A percentile compares a stretch with the other conserved stretches of the same genome.
phyloP scores from a whole-genome alignment of 2,797 vertebrate genomes.

The Fratercula arctica region DNA sequence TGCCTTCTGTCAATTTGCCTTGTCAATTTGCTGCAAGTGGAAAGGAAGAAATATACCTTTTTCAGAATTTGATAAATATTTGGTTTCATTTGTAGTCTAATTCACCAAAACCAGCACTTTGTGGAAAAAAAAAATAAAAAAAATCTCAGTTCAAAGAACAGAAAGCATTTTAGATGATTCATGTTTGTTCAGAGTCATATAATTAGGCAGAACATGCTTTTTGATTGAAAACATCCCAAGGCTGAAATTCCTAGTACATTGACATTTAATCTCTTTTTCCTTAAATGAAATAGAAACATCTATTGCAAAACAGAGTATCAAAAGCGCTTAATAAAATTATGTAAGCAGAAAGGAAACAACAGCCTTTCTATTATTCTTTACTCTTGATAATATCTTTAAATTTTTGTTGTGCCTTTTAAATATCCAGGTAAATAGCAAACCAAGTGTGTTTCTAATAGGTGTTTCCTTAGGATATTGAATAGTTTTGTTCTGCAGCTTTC shows the following conservation, averaged over 20 bases:
- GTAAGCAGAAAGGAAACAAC: neutral
- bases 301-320: neutral
- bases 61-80: neutral
- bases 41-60: neutral
- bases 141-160: slow-evolving; percentile 16
- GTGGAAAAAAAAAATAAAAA: neutral
- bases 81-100: neutral
- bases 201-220: slow-evolving; percentile 30
- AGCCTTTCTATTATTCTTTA: neutral
- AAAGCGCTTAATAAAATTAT: neutral
- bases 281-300: slow-evolving; percentile 21
- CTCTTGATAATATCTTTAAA: neutral
- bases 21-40: neutral
- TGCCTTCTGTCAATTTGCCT: neutral
- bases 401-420: slow-evolving; percentile 4
- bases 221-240: slow-evolving; percentile 43
- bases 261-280: neutral
- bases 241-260: neutral
- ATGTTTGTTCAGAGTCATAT: slow-evolving; percentile 55
- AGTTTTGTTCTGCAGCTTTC: neutral
- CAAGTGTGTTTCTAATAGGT: neutral
- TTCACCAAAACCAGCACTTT: neutral
- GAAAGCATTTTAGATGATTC: slow-evolving; percentile 52
- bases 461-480: neutral
- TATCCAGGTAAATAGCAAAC: neutral